These are phyloP conservation scores for Bovichtus diacanthus DNA, from an alignment of 2,797 vertebrate genomes.

Conservation along the genomic window DNA sequence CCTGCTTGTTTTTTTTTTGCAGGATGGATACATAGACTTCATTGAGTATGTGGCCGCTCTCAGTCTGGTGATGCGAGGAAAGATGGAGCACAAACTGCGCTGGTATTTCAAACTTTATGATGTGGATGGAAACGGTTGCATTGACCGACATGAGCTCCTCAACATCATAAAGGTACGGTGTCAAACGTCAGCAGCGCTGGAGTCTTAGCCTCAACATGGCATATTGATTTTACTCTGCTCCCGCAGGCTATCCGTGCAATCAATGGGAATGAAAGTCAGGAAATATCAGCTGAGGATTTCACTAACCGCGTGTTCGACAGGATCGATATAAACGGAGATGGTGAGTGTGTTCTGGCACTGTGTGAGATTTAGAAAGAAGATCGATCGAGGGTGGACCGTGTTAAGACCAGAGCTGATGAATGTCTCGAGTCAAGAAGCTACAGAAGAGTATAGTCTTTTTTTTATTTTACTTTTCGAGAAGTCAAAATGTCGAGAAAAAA, in stretches of 20 bases:
- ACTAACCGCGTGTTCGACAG: constrained; percentile 91
- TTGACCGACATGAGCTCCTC: constrained; percentile 92
- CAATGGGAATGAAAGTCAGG: constrained; percentile 87
- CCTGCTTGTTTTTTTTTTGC: constrained; percentile 13
- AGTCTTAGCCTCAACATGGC: too few relatives aligned
- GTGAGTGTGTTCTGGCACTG: constrained; percentile 78
- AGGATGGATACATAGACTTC: constrained; percentile 96
- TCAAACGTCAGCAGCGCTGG: neutral
- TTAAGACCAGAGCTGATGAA: too few relatives aligned
- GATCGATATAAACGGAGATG: constrained; percentile 92
- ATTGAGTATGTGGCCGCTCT: constrained; percentile 95
- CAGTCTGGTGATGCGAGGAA: constrained; percentile 92
- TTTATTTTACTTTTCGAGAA: too few relatives aligned
- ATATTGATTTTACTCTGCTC: constrained; percentile 14
- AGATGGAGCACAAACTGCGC: constrained; percentile 95
- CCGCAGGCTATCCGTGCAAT: constrained; percentile 91
- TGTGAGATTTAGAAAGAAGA: constrained; percentile 17
- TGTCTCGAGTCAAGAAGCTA: neutral
- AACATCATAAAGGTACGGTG: constrained; percentile 91
- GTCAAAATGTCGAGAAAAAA: too few relatives aligned
- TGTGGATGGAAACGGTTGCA: constrained; percentile 94
- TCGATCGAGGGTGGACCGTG: constrained; percentile 17
- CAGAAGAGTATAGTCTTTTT: too few relatives aligned
- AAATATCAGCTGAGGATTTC: constrained; percentile 88
- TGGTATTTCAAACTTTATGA: constrained; percentile 97